Base-by-base conservation (phyloP, 2,797 vertebrate genomes). In the Lacerta agilis region DNA sequence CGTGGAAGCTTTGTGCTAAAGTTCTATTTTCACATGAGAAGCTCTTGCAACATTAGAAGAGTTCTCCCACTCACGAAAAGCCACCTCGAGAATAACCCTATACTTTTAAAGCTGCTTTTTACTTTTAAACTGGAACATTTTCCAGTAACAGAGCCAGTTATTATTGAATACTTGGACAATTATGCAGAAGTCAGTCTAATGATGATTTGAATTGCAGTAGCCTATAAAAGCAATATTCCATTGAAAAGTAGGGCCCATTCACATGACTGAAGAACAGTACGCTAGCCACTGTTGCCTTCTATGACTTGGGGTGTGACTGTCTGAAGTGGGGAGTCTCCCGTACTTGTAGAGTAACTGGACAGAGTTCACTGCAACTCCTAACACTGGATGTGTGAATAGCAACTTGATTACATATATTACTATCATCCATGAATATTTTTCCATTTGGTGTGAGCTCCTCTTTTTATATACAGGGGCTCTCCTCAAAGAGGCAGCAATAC, bases 121-220 rank as follows among this genome's bases (percentile, higher is more conserved):
- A 72, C 0, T 10, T 55, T 58, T 78, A 23, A 86, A 92, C 73
- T 82, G 66, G 58, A 36, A 67, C 66, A 43, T 55, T 64, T 20
- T 82, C 11, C 79, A n/a, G 0, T 73, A 27, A 0, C 77, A 49
- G 6, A 67, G 61, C 73, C 29, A 86, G n/a, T 5, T 86, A 66
- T 71, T 33, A 15, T 64, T 86, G 75, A 83, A 85, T 83, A 89
- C 10, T 86, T 86, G 64, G 67, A 86, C 15, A 88, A n/a, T 36
- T 20, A 55, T 41, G 3, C 85, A 64, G 58, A 43, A 92, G 3
- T 90, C 23, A 72, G 20, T 6, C 7, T 72, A 55, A 55, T 83
- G 45, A 41, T 1, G 18, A 36, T 82, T 20, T 67, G 5, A 82
- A 55, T 15, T 55, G n/a, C 13, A 71, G 55, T 29, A 69, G 67